These are phyloP conservation scores for Macroramphosus scolopax DNA, from an alignment of 2,797 vertebrate genomes.

Conservation along the genomic window DNA sequence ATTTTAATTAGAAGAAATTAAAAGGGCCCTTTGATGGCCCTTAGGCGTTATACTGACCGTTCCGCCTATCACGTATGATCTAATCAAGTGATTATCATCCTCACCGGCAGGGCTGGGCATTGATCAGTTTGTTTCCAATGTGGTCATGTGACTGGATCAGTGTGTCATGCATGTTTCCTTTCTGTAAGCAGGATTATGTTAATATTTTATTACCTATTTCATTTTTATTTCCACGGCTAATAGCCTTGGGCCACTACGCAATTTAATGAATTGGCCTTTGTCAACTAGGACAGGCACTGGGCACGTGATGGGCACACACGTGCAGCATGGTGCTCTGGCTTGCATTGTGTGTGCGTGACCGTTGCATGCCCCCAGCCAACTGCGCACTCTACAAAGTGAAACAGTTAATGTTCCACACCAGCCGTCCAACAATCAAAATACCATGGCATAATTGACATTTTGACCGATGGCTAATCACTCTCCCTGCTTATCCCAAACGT, in stretches of 20 bases:
- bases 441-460: constrained; percentile 19
- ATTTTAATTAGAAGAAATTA: too few relatives aligned
- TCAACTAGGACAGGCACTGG: constrained; percentile 21
- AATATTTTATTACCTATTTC: constrained; percentile 27
- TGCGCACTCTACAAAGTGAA: constrained; percentile 2
- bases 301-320: constrained; percentile 25
- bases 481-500: constrained; percentile 9
- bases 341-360: constrained; percentile 22
- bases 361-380: constrained; percentile 18
- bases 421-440: constrained; percentile 5
- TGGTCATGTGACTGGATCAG: background rate
- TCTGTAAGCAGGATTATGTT: constrained; percentile 21
- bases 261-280: constrained; percentile 34
- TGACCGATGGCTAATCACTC: constrained; percentile 20
- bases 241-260: constrained; percentile 14
- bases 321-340: constrained; percentile 13
- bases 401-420: constrained; percentile 1
- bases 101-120: background rate
- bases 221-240: constrained; percentile 16
- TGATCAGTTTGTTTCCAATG: constrained; percentile 16
- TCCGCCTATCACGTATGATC: too few relatives aligned
- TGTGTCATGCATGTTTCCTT: constrained; percentile 1
- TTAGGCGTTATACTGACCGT: background rate
- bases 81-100: too few relatives aligned
- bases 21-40: background rate